phyloP scores from a whole-genome alignment of 2,113 vertebrate genomes.

The Lates calcarifer region DNA sequence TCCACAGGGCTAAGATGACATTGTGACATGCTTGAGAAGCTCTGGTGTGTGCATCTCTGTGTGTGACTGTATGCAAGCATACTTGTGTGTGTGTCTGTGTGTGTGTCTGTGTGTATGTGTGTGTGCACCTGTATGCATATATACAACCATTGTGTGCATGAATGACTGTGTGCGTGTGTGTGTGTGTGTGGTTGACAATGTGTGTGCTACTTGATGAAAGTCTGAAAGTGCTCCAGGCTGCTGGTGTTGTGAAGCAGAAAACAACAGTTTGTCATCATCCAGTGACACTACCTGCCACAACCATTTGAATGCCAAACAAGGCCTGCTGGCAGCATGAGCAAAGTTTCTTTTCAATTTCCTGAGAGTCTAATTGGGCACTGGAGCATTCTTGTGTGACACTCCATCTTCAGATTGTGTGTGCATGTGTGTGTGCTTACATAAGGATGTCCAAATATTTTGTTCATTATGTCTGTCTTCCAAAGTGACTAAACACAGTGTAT shows the following conservation, averaged over 20 bases:
- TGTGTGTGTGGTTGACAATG: not conserved
- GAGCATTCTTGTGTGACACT: constrained; percentile 58
- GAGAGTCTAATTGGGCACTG: constrained; percentile 66
- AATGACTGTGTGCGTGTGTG: constrained; percentile 9
- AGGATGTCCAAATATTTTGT: not conserved
- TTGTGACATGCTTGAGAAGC: constrained; percentile 91
- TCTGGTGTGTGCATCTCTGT: constrained; percentile 47
- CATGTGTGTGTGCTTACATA: not conserved
- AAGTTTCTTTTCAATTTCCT: constrained; percentile 85
- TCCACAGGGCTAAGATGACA: constrained; percentile 89
- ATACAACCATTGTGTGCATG: constrained; percentile 36
- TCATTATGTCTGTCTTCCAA: not conserved
- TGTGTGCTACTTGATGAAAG: constrained; percentile 20
- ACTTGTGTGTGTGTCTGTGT: constrained; percentile 4
- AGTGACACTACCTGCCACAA: constrained; percentile 86
- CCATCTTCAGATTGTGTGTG: constrained; percentile 32
- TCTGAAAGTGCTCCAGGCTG: constrained; percentile 82
- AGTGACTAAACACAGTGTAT: not conserved
- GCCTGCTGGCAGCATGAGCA: constrained; percentile 40
- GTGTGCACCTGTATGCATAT: constrained; percentile 12
- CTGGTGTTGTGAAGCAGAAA: constrained; percentile 92
- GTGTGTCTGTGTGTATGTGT: not conserved
- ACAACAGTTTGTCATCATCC: constrained; percentile 90
- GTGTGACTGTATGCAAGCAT: constrained; percentile 6
- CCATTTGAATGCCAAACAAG: constrained; percentile 86